These are phyloP conservation scores for Caenorhabditis inopinata DNA, from an alignment of 1,140 invertebrate species.

Conservation along the genomic window DNA sequence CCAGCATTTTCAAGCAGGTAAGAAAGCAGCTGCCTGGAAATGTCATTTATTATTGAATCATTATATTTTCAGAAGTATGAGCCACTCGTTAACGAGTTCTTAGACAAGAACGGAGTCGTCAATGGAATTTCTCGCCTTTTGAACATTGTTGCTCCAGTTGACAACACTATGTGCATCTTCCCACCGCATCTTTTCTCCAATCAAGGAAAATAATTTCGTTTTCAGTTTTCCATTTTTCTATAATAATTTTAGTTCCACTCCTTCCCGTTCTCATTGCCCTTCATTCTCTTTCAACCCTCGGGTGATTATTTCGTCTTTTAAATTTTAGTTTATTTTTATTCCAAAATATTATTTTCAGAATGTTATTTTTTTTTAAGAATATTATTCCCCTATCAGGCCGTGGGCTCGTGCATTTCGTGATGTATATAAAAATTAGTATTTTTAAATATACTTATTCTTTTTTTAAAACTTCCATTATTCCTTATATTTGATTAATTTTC, in stretches of 20 bases:
- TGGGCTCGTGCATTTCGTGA: slow-evolving; percentile 34
- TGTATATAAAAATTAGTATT: slow-evolving; percentile 6
- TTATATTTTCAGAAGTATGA: slow-evolving; percentile 51
- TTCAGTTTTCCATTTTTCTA: not conserved
- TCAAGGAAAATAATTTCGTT: slow-evolving; percentile 31
- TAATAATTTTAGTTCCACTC: not conserved
- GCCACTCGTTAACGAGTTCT: slow-evolving; percentile 43
- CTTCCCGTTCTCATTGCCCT: slow-evolving; percentile 2
- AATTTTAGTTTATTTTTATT: not conserved
- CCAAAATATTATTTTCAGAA: not conserved
- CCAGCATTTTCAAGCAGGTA: slow-evolving; percentile 53
- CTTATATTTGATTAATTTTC: not conserved
- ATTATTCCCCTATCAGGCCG: not conserved
- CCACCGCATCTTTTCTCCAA: slow-evolving; percentile 54
- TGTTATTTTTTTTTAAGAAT: not conserved
- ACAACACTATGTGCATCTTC: slow-evolving; percentile 55
- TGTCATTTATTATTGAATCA: not conserved
- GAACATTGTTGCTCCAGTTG: slow-evolving; percentile 52
- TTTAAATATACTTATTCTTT: not conserved
- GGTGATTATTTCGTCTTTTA: not conserved
- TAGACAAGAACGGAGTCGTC: slow-evolving; percentile 51
- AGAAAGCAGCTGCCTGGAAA: not conserved
- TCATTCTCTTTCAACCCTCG: slow-evolving; percentile 21
- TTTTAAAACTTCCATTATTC: not conserved
- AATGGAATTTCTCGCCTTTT: slow-evolving; percentile 52